Evolutionary conservation across 2,797 vertebrate species (phyloP), one percentile per base, ranked within the genome.

Genomic region (Melanotaenia boesemani): DNA sequence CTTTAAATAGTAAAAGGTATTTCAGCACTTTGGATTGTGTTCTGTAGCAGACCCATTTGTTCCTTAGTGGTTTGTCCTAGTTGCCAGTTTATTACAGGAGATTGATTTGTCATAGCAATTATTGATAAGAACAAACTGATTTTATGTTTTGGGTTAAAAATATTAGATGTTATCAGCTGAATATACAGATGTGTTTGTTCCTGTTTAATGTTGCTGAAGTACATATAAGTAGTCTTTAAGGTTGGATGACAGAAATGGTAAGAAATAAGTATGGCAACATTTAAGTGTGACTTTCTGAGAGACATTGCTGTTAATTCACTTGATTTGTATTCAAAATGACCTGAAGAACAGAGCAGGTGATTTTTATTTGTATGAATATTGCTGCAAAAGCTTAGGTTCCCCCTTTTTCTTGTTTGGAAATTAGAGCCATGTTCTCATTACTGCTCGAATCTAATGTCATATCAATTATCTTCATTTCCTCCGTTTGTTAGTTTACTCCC

Each of bases 101-200:
- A 15, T 5, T 62, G 5, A 55, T 55, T 30, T 61, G n/a, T 70
- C 63, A 26, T 39, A 70, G 41, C 30, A 48, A 60, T 52, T 75
- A 68, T 37, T 61, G 26, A 41, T 73, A 36, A 61, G 30, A 54
- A 44, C 2, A 10, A 46, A 77, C 22, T 20, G 28, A 48, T 63
- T 68, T 41, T 34, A 6, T 67, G 32, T 74, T 13, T 37, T 61
- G n/a, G 12, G 13, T 41, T 63, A 28, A 32, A 70, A 82, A 18
- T 86, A 82, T 77, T 57, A 79, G 77, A 59, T 46, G 22, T 22
- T 16, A 50, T 69, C 10, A 37, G 10, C 11, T 65, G 24, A 8
- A 15, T 13, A 7, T 37, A 70, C 65, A 70, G 1, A 16, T 44
- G 22, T 65, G 41, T 72, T 28, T 66, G 0, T 36, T 72, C 28